Evolutionary conservation across 2,888 invertebrate species (phyloP).

Genomic region (Idaea aversata): DNA sequence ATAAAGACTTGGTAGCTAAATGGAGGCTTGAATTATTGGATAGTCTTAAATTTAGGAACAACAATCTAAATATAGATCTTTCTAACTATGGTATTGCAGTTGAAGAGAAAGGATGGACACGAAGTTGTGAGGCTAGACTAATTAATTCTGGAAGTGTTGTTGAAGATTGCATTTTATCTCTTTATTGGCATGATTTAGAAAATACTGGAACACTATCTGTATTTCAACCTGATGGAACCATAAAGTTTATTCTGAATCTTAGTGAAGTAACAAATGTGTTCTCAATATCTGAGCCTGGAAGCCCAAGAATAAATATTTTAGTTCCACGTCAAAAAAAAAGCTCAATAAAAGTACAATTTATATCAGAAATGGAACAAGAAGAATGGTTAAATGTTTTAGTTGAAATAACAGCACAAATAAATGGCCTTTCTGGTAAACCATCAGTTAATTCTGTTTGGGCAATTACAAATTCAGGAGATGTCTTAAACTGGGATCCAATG

Average conservation of each 20-base stretch:
- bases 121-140: constrained; percentile 89
- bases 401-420: constrained; percentile 87
- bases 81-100: constrained; percentile 87
- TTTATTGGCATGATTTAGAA: constrained; percentile 89
- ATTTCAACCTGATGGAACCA: constrained; percentile 88
- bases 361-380: constrained; percentile 91
- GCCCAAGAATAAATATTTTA: constrained; percentile 87
- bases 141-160: constrained; percentile 76
- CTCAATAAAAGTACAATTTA: constrained; percentile 87
- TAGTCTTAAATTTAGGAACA: constrained; percentile 82
- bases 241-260: constrained; percentile 86
- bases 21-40: constrained; percentile 89
- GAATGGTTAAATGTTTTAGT: constrained; percentile 93
- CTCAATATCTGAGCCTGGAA: constrained; percentile 89
- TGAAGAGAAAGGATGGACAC: constrained; percentile 92
- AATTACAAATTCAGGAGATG: constrained; percentile 88
- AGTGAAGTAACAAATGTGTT: constrained; percentile 88
- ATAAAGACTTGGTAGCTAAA: constrained; percentile 84
- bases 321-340: constrained; percentile 82
- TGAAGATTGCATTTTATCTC: constrained; percentile 88
- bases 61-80: constrained; percentile 70
- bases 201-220: constrained; percentile 88
- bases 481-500: constrained; percentile 89
- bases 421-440: constrained; percentile 85
- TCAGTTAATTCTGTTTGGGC: constrained; percentile 88